These are phyloP conservation scores for Acipenser oxyrinchus DNA, from an alignment of 2,797 vertebrate genomes.

Conservation along the genomic window DNA sequence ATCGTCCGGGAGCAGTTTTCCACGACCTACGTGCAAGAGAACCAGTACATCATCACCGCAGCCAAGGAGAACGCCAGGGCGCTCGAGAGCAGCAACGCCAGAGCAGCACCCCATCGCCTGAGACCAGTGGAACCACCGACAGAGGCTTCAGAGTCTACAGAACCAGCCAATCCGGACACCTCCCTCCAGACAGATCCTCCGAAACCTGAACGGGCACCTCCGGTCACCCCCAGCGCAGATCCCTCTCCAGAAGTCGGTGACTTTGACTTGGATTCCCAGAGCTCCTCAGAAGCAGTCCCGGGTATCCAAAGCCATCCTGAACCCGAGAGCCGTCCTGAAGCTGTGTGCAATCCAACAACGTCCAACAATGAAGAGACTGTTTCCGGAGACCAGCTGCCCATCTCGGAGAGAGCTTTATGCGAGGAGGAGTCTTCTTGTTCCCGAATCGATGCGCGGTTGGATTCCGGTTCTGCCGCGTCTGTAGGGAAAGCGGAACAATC, in stretches of 20 bases:
- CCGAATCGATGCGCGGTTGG: too few relatives aligned
- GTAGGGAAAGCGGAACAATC: too few relatives aligned
- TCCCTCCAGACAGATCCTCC: neutral
- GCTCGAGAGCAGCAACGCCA: slow-evolving; percentile 13
- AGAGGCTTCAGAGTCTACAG: slow-evolving; percentile 1
- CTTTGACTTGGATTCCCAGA: neutral
- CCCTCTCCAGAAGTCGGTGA: neutral
- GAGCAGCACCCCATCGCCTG: slow-evolving; percentile 6
- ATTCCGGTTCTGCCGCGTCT: too few relatives aligned
- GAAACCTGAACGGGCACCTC: too few relatives aligned
- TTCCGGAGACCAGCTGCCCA: too few relatives aligned
- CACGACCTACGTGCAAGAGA: slow-evolving; percentile 47
- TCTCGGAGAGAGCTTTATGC: too few relatives aligned
- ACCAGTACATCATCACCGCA: slow-evolving; percentile 38
- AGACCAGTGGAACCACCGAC: neutral
- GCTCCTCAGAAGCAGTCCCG: neutral
- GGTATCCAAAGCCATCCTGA: neutral
- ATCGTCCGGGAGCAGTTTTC: slow-evolving; percentile 54
- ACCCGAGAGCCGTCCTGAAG: neutral
- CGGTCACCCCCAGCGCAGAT: neutral
- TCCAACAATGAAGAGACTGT: too few relatives aligned
- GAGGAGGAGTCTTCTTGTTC: too few relatives aligned
- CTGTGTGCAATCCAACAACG: too few relatives aligned
- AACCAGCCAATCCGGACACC: neutral
- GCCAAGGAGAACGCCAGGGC: slow-evolving; percentile 34